Percentiles rank a stretch among this genome's conserved stretches.
phyloP scores from a whole-genome alignment of 1,140 invertebrate species.

The Melanaphis sacchari region DNA sequence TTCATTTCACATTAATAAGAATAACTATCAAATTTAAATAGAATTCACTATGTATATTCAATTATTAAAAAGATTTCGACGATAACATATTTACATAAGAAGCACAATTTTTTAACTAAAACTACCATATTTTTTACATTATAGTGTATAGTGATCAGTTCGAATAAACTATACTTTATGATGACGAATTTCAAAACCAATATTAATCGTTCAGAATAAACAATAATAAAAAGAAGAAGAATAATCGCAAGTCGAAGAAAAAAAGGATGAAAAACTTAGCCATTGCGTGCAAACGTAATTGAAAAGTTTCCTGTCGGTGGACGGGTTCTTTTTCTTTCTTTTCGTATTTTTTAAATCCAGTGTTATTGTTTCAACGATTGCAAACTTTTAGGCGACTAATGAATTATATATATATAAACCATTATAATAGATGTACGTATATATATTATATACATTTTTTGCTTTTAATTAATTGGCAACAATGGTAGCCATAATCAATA shows the following conservation, averaged over 20 bases:
- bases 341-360: neutral
- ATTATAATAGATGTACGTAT: neutral
- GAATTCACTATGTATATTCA: neutral
- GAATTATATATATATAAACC: neutral
- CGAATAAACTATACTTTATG: neutral
- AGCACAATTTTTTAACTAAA: too few relatives aligned
- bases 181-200: neutral
- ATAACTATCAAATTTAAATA: neutral
- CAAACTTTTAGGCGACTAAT: slow-evolving; percentile 41
- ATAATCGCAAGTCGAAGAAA: neutral
- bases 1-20: neutral
- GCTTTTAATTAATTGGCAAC: slow-evolving; percentile 44
- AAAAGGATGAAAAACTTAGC: slow-evolving; percentile 37
- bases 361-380: slow-evolving; percentile 51
- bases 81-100: neutral
- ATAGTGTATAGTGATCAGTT: neutral
- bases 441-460: slow-evolving; percentile 19
- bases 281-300: slow-evolving; percentile 52
- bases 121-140: neutral
- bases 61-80: neutral
- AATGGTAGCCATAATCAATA: slow-evolving; percentile 26
- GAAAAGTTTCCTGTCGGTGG: slow-evolving; percentile 51
- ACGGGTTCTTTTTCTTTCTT: slow-evolving; percentile 5
- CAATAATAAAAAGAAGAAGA: slow-evolving; percentile 51
- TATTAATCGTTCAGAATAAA: slow-evolving; percentile 40